Base-by-base conservation (phyloP, 1,140 invertebrate species). In the Aphidius ervi region DNA sequence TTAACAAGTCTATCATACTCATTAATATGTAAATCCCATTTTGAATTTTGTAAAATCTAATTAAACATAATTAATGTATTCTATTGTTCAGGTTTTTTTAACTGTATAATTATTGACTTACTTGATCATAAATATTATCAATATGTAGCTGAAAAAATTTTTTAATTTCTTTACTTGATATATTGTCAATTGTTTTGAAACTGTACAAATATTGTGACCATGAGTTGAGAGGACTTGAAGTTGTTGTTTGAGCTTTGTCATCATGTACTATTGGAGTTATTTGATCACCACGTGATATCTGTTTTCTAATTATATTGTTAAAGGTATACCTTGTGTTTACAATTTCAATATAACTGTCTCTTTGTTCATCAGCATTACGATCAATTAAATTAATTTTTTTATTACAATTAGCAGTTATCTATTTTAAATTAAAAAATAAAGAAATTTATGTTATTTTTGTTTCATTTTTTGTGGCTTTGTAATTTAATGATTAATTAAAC, bases 311-410 rank as follows among this genome's bases (percentile, higher is more conserved):
- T n/a, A 89, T 71, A 69, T 83, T 86, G 40, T 82, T 80, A 65
- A 83, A 85, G 9, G 75, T 81, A 43, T 85, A 80, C 52, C 81
- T 81, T 46, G 77, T 75, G 5, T 84, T 81, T 61, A 82, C 74
- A 10, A 90, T 65, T 68, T 88, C 86, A 48, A 86, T 79, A 63
- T 86, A 88, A 42, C 87, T 86, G 73, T 89, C 87, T 50, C 84
- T 78, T 42, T 83, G 82, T 48, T 83, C 81, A 37, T 82, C 76
- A 0, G 80, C 80, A 57, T 81, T 75, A 46, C 86, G 78, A 31
- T 75, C 66, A n/a, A 49, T 40, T 6, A 74, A 42, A 16, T 61
- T 58, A 3, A 65, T 9, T 3, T 56, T 60, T 37, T 39, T 56
- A 37, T 70, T 68, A 7, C 73, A 61, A 16, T 1, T 16, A 16